Percentiles rank a stretch among this genome's conserved stretches.
Evolutionary conservation across 2,113 vertebrate species (phyloP).

Genomic region (Rhabdornis inornatus): DNA sequence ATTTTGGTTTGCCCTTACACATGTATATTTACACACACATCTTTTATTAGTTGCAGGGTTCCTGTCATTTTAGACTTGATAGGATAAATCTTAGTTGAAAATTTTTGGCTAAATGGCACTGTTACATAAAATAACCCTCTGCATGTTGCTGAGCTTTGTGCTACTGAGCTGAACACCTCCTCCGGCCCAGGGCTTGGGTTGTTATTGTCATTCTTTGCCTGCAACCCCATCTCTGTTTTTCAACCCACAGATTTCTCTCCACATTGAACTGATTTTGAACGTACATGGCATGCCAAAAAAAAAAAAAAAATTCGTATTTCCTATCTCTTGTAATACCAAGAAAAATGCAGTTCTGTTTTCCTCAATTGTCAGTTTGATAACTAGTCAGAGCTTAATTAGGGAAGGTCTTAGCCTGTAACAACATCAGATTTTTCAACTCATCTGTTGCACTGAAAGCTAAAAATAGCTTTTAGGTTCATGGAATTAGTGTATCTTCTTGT

Average conservation of each 20-base stretch:
- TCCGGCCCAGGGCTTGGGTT: not conserved
- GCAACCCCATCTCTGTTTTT: not conserved
- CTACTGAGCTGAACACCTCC: not conserved
- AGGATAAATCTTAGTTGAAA: not conserved
- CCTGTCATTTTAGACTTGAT: not conserved
- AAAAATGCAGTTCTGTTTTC: not conserved
- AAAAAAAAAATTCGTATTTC: not conserved
- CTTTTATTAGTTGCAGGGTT: not conserved
- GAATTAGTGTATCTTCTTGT: not conserved
- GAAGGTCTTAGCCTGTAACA: not conserved
- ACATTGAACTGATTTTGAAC: not conserved
- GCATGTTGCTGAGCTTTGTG: not conserved
- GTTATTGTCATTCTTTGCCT: not conserved
- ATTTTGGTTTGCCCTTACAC: not conserved
- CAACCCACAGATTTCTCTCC: not conserved
- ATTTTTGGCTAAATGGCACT: not conserved
- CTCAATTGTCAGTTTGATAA: not conserved
- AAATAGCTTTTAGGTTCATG: not conserved
- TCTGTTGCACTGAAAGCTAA: not conserved
- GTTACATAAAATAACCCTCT: not conserved
- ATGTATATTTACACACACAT: not conserved
- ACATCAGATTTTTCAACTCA: not conserved
- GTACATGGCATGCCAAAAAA: not conserved
- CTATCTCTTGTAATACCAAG: not conserved
- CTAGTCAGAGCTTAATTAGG: not conserved